These are phyloP conservation scores for Nomada ruficornis DNA, from an alignment of 2,888 invertebrate species.

Conservation along the genomic window DNA sequence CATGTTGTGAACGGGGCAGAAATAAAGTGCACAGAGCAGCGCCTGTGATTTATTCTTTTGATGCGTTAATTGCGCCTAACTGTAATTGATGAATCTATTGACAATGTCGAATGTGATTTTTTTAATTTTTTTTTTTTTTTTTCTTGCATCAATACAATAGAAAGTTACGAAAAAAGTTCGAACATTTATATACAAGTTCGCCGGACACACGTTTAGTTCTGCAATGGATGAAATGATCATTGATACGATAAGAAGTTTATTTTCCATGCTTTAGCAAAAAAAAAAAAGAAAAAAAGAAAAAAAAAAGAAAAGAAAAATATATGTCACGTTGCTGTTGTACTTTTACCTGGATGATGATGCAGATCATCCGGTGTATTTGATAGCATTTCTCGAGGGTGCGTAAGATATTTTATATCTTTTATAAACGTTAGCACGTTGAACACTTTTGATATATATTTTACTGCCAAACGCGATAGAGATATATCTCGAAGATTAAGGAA, in stretches of 20 bases:
- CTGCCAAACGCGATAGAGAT: conserved; percentile 50
- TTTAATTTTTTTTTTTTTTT: conserved; percentile 15
- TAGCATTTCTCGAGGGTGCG: conserved; percentile 43
- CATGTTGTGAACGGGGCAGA: conserved; percentile 1
- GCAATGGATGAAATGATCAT: neutral
- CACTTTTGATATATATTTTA: conserved; percentile 63
- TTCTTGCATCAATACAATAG: neutral
- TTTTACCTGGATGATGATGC: conserved; percentile 21
- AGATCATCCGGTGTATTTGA: conserved; percentile 32
- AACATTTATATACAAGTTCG: conserved; percentile 10
- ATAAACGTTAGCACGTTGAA: conserved; percentile 56
- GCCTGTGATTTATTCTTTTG: conserved; percentile 53
- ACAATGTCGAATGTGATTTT: conserved; percentile 33
- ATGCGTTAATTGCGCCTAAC: conserved; percentile 21
- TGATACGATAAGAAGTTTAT: conserved; percentile 30
- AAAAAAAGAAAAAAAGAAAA: neutral
- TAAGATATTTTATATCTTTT: conserved; percentile 61
- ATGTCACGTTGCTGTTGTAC: conserved; percentile 23
- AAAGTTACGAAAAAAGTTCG: neutral
- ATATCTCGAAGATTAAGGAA: conserved; percentile 7
- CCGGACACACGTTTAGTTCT: conserved; percentile 29
- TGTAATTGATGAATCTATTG: conserved; percentile 18
- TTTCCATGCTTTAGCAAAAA: conserved; percentile 28
- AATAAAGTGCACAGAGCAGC: conserved; percentile 40
- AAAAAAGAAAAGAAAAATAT: neutral